phyloP scores from a whole-genome alignment of 2,113 vertebrate genomes.

The Struthio camelus region DNA sequence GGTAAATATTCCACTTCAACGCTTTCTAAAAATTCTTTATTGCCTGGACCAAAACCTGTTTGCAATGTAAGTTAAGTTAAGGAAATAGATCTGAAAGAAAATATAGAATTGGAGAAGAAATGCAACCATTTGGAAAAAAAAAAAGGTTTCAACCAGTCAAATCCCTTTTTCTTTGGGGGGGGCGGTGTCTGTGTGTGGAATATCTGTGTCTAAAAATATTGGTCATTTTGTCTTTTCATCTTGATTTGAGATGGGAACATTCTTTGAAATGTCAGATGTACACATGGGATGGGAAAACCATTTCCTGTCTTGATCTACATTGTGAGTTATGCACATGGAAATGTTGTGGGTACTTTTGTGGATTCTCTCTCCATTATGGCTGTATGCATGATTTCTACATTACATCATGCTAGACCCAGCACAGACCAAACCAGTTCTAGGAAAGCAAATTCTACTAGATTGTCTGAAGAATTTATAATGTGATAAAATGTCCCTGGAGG shows the following conservation, averaged over 20 bases:
- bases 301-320: slow-evolving; percentile 52
- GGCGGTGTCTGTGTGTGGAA: background rate
- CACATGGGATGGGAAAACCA: slow-evolving; percentile 52
- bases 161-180: background rate
- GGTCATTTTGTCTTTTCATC: slow-evolving; percentile 24
- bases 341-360: slow-evolving; percentile 44
- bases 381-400: slow-evolving; percentile 14
- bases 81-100: background rate
- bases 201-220: slow-evolving; percentile 31
- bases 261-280: slow-evolving; percentile 39
- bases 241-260: slow-evolving; percentile 10
- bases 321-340: slow-evolving; percentile 23
- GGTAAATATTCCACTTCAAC: background rate
- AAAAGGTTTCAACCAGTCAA: background rate
- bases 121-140: background rate
- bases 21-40: background rate
- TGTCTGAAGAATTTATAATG: slow-evolving; percentile 21
- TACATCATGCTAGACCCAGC: background rate
- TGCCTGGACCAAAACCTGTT: background rate
- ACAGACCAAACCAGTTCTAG: background rate
- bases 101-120: background rate
- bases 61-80: background rate
- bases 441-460: slow-evolving; percentile 8
- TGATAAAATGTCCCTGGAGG: slow-evolving; percentile 14
- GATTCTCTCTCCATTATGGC: slow-evolving; percentile 21